Evolutionary conservation across 2,888 invertebrate genomes (phyloP).

Genomic region (Melanostoma mellinum): DNA sequence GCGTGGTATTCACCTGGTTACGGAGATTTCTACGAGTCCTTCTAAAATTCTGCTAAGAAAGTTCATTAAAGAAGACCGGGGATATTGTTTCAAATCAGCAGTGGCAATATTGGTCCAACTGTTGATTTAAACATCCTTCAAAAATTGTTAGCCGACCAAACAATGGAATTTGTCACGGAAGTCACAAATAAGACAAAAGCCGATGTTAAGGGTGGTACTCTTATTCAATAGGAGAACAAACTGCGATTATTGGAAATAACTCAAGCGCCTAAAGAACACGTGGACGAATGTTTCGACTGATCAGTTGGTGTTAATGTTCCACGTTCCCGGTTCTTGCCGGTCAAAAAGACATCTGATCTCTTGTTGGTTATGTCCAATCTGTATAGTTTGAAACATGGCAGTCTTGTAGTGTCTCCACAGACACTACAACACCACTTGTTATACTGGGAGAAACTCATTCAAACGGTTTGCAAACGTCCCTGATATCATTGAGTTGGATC

Average conservation of each 20-base stretch:
- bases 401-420: slow-evolving; percentile 95
- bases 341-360: slow-evolving; percentile 99
- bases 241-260: slow-evolving; percentile 98
- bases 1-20: slow-evolving; percentile 99
- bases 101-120: slow-evolving; percentile 99
- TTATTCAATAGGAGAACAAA: slow-evolving; percentile 98
- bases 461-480: slow-evolving; percentile 97
- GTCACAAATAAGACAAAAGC: slow-evolving; percentile 99
- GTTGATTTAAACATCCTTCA: slow-evolving; percentile 97
- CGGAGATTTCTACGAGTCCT: slow-evolving; percentile 99
- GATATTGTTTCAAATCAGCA: slow-evolving; percentile 99
- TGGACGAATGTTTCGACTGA: no score
- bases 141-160: slow-evolving; percentile 84
- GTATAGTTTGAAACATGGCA: slow-evolving; percentile 95
- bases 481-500: slow-evolving; percentile 98
- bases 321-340: slow-evolving; percentile 97
- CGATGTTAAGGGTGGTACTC: slow-evolving; percentile 99
- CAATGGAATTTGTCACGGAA: slow-evolving; percentile 98
- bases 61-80: slow-evolving; percentile 93
- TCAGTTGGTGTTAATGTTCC: no score
- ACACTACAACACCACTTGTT: slow-evolving; percentile 96
- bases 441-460: slow-evolving; percentile 97
- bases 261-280: slow-evolving; percentile 98
- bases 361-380: slow-evolving; percentile 99
- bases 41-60: slow-evolving; percentile 95